Evolutionary conservation across 1,140 invertebrate species (phyloP).

Genomic region (Chlorops oryzae): DNA sequence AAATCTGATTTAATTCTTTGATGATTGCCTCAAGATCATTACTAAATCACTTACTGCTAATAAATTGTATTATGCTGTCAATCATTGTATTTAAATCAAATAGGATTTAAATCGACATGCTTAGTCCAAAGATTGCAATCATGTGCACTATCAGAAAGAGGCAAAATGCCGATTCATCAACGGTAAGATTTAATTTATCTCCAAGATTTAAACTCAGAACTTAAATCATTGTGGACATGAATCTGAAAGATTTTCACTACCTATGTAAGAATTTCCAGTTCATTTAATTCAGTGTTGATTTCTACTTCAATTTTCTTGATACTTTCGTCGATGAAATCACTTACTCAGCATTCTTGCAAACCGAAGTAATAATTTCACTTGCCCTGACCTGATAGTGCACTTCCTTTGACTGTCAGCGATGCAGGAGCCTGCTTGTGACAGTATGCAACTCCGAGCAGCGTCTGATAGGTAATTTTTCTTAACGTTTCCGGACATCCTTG

Average conservation of each 20-base stretch:
- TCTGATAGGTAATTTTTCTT: constrained; percentile 92
- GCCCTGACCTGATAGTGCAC: constrained; percentile 83
- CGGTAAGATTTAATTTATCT: no score
- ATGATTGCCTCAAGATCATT: no score
- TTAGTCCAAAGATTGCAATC: no score
- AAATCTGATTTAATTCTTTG: no score
- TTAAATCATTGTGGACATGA: no score
- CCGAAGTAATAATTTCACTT: constrained; percentile 99
- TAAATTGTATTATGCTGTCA: no score
- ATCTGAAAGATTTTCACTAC: constrained; percentile 96
- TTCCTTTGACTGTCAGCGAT: constrained; percentile 98
- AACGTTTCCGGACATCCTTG: constrained; percentile 79
- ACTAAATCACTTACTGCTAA: no score
- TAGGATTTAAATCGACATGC: no score
- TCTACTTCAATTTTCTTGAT: not conserved
- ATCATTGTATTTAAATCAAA: no score
- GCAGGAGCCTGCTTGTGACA: constrained; percentile 94
- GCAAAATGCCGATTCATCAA: no score
- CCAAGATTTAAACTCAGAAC: no score
- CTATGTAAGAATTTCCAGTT: constrained; percentile 33
- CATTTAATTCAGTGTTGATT: constrained; percentile 1
- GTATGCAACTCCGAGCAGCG: constrained; percentile 88
- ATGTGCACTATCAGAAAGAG: no score
- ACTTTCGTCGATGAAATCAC: constrained; percentile 33
- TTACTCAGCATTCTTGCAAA: constrained; percentile 94